phyloP scores from a whole-genome alignment of 2,113 vertebrate species.

The Hemiscyllium ocellatum region DNA sequence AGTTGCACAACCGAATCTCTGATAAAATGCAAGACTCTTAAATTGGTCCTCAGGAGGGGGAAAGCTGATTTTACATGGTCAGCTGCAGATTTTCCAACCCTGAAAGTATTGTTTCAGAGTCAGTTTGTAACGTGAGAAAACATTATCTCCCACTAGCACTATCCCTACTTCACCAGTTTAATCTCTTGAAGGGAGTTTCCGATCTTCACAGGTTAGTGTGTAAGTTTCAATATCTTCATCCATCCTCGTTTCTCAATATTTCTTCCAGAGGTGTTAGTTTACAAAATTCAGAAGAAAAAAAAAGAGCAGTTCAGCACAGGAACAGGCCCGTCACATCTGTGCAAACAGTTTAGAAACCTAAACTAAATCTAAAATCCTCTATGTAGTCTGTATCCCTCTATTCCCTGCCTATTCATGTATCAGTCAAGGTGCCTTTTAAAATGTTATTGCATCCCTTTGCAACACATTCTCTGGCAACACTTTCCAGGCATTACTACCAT shows the following conservation, averaged over 20 bases:
- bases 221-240: not conserved
- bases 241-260: not conserved
- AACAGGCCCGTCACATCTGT: no score
- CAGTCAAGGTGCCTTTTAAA: no score
- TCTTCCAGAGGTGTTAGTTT: not conserved
- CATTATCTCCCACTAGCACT: not conserved
- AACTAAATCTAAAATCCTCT: no score
- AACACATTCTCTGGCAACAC: no score
- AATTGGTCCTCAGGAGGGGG: not conserved
- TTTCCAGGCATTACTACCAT: no score
- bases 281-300: not conserved
- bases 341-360: no score
- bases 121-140: not conserved
- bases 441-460: no score
- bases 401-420: no score
- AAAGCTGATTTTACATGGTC: not conserved
- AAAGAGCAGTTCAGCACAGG: no score
- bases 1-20: not conserved
- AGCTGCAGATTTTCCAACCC: not conserved
- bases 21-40: not conserved
- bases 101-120: not conserved
- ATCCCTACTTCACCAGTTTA: not conserved
- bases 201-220: not conserved
- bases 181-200: not conserved
- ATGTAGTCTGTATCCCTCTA: no score